Evolutionary conservation across 1,140 invertebrate species (phyloP), one percentile per base, ranked within the genome.

Genomic region (Littorina saxatilis): DNA sequence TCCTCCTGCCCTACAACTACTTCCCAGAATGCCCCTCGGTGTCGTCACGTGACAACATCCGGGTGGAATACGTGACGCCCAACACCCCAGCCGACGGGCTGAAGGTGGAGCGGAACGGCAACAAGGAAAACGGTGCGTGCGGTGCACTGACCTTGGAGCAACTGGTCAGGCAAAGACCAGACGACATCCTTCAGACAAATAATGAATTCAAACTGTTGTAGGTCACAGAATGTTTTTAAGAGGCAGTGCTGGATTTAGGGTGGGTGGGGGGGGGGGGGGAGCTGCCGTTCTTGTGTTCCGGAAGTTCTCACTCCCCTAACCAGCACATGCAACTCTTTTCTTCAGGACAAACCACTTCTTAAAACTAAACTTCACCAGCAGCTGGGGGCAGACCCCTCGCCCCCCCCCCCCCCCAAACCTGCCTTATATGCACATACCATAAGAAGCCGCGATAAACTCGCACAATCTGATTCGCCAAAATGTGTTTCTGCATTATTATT

Each of bases 1-100:
- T 84, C 61, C 72, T 90, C 32, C 81, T 84, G 13, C 88, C 88
- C 0, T 88, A 83, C 84, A 90, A 90, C 81, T 89, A 87, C 83
- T 89, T 88, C 66, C 68, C 70, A 11, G 83, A 86, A 76, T 86
- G 87, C 74, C 87, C 88, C 20, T 84, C 85, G 4, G 68, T 84
- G 52, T 47, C 63, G 0, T 88, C 87, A 20, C 70, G 70, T 43
- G 83, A 88, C 73, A 81, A 86, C 35, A 80, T 83, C 37, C 82
- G 83, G 2, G 75, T 86, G 13, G 39, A 82, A 32, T 81, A 83
- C 68, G 76, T 80, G 20, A 75, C 80, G 32, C 47, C 73, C 13
- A 32, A 72, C 3, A 27, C 74, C n/a, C 63, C 81, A 23, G 39
- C 70, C 3, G 35, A 79, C 29, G 83, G 85, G 1, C 61, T 86